Evolutionary conservation across 23 tunicate genomes (phyloP), one percentile per base, ranked within the genome.

Genomic region (Halocynthia roretzi): DNA sequence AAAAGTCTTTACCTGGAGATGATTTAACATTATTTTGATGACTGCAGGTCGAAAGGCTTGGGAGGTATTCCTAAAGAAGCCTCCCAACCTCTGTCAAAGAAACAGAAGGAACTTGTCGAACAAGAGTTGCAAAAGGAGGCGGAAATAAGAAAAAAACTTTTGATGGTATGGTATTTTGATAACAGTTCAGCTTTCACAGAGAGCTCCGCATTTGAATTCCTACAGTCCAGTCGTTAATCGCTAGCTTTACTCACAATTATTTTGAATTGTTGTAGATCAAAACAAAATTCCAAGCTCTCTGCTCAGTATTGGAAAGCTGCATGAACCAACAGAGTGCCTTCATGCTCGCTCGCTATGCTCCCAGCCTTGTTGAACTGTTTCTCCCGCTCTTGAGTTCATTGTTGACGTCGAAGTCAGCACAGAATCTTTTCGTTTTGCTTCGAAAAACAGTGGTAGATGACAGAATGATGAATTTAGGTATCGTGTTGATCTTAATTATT

Each of bases 71-170:
- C 22, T 0, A 8, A 9, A 20, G 19, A 15, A 48, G 70, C 31
- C 31, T 48, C 19, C 76, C 77, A 77, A 18, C 78, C 89, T 60
- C 77, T 91, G 56, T 70, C 83, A 63, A 92, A 86, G 73, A 92
- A 92, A 51, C 98, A 92, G 67, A 73, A 72, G 56, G 98, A 92
- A 78, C 10, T 85, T 61, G 74, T 86, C 7, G 98, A 86, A 23
- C 75, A 67, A 54, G 98, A 92, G 53, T 53, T 92, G 19, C 62
- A 92, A 66, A 92, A 77, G 60, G 98, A 92, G 69, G 54, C 79
- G 17, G 86, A 0, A 62, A 82, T 86, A 9, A 66, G 98, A 55
- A 19, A 64, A 5, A 78, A 79, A 44, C 56, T 83, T 54, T 10
- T 69, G 68, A 18, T 74, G 83, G 96, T 84, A 15, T 40, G 65